Evolutionary conservation across 2,888 invertebrate species (phyloP).

Genomic region (Busseola fusca): DNA sequence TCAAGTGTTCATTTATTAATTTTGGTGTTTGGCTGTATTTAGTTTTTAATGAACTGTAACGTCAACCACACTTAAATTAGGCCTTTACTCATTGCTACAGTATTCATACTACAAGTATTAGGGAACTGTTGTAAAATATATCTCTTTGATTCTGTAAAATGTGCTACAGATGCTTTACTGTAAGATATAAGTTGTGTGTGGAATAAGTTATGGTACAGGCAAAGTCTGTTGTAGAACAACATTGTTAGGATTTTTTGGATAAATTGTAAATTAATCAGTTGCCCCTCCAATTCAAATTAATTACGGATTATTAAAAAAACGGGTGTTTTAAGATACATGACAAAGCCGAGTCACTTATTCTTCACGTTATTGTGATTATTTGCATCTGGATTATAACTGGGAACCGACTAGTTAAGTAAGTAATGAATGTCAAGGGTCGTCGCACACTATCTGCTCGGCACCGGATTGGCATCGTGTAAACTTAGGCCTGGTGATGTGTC

Average conservation of each 20-base stretch:
- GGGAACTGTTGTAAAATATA: conserved; percentile 39
- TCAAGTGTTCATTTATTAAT: conserved; percentile 43
- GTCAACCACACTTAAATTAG: conserved; percentile 21
- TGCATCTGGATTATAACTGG: background rate
- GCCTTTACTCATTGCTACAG: conserved; percentile 44
- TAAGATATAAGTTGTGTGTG: conserved; percentile 58
- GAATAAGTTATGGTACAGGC: conserved; percentile 43
- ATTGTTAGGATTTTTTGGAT: background rate
- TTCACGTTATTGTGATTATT: background rate
- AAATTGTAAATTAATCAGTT: background rate
- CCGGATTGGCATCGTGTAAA: background rate
- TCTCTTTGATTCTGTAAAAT: conserved; percentile 40
- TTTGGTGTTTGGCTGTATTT: conserved; percentile 40
- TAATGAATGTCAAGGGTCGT: background rate
- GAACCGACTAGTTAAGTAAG: background rate
- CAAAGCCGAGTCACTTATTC: background rate
- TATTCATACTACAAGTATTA: conserved; percentile 62
- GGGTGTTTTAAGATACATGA: background rate
- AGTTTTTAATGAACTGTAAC: conserved; percentile 29
- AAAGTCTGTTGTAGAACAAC: conserved; percentile 13
- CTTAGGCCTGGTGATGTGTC: background rate
- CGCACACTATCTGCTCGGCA: background rate
- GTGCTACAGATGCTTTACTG: conserved; percentile 60
- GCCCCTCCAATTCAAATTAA: background rate
- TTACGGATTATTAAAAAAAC: background rate